These are phyloP conservation scores for Dermatophagoides farinae DNA, from an alignment of 1,140 invertebrate species.

Conservation along the genomic window DNA sequence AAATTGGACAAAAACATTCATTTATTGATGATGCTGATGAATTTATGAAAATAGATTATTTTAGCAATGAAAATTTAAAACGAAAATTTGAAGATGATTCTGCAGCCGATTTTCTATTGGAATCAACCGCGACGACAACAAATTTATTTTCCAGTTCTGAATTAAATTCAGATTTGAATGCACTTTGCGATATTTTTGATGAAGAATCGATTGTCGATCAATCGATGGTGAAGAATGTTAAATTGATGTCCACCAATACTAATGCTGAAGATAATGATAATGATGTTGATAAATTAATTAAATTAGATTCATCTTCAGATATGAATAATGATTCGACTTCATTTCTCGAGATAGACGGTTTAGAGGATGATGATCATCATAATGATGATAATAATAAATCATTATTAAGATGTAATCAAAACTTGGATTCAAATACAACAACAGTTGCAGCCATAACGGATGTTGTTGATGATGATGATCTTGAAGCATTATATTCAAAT, in stretches of 20 bases:
- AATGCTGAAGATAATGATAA: not conserved
- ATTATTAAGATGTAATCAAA: slow-evolving; percentile 3
- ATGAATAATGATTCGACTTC: no score
- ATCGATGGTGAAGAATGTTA: no score
- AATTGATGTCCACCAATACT: not conserved
- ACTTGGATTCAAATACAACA: not conserved
- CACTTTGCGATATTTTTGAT: no score
- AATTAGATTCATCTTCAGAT: not conserved
- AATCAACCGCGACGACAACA: not conserved
- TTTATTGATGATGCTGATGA: not conserved
- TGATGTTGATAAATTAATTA: not conserved
- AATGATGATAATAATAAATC: not conserved
- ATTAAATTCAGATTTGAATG: no score
- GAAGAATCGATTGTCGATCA: no score
- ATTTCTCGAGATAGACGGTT: no score
- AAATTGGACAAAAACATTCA: slow-evolving; percentile 1
- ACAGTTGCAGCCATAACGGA: not conserved
- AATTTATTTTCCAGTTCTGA: not conserved
- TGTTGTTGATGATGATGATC: not conserved
- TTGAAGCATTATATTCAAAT: slow-evolving; percentile 4
- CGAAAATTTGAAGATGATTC: slow-evolving; percentile 17
- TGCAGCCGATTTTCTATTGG: not conserved
- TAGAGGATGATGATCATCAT: not conserved
- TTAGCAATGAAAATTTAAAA: not conserved
- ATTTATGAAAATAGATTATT: slow-evolving; percentile 1